Base-by-base conservation (phyloP, 2,797 vertebrate species). In the Parauchenoglanis ngamensis region DNA sequence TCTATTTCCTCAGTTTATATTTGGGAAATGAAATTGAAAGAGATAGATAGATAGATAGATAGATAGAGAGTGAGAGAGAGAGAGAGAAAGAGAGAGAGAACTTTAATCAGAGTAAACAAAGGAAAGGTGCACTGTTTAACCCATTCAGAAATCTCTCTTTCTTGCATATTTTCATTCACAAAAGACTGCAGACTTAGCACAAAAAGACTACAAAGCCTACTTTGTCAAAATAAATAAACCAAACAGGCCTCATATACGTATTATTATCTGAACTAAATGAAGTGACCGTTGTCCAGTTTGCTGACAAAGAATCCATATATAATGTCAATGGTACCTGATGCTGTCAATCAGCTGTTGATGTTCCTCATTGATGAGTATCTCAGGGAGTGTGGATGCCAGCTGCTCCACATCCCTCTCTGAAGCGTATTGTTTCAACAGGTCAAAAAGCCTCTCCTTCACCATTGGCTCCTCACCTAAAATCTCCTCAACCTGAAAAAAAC, bases 371-470 rank as follows among this genome's bases (percentile, higher is more conserved):
- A 95, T 96, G 89, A 99, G 95, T 35, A 96, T 95, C 91, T 96
- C 94, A 40, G 97, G 95, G 79, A 99, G 96, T 15, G 96, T 95
- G 0, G 95, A 94, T 0, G 98, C 98, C 94, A 99, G 92, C 84
- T 91, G 94, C 1, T 99, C 98, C 90, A 98, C 97, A 15, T 96
- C 97, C 90, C 97, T 94, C 92, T 99, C 97, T 0, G 97, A 94
- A 0, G 98, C 98, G 0, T 98, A 99, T 91, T 96, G 97, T 93
- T 99, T 99, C 89, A 99, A 93, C 13, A 96, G 93, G 0, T 96
- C 89, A 85, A 98, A 97, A 88, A 99, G 95, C 90, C 96, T 96
- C 91, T 99, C 97, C 94, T 97, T 99, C 88, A 98, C 94, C 56
- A 96, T 94, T 0, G 94, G 96, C 91, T 98, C 97, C 82, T 97